These are phyloP conservation scores for Sebastiscus tertius DNA, from an alignment of 2,797 vertebrate genomes.

Conservation along the genomic window DNA sequence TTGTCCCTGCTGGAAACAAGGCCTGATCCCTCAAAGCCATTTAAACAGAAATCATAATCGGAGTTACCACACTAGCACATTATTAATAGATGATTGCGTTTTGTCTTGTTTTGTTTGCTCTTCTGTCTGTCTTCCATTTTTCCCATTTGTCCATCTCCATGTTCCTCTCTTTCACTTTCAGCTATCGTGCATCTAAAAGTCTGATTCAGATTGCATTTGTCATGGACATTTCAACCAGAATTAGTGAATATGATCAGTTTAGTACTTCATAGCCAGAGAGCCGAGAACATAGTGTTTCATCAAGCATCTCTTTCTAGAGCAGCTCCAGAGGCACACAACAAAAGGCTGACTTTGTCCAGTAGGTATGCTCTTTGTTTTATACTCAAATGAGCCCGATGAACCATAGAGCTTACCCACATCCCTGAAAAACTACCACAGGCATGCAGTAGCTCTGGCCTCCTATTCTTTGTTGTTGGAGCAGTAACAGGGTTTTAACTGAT, in stretches of 20 bases:
- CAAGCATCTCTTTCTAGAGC: constrained; percentile 10
- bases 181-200: not conserved
- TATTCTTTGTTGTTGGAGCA: constrained; percentile 16
- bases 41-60: constrained; percentile 42
- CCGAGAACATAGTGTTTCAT: constrained; percentile 3
- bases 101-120: constrained; percentile 24
- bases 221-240: not conserved
- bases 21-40: constrained; percentile 39
- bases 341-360: constrained; percentile 26
- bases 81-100: constrained; percentile 11
- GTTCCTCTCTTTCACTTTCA: not conserved
- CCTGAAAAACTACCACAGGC: constrained; percentile 12
- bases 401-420: constrained; percentile 27
- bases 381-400: constrained; percentile 32
- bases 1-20: constrained; percentile 52
- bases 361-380: constrained; percentile 40
- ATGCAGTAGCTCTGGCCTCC: not conserved
- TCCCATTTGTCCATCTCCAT: not conserved
- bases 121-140: not conserved
- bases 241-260: not conserved
- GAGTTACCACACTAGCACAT: not conserved
- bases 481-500: constrained; percentile 9
- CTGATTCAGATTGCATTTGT: not conserved
- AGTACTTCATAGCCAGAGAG: not conserved
- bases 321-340: constrained; percentile 23